Base-by-base conservation (phyloP, 1,140 invertebrate species). In the Orius insidiosus region DNA sequence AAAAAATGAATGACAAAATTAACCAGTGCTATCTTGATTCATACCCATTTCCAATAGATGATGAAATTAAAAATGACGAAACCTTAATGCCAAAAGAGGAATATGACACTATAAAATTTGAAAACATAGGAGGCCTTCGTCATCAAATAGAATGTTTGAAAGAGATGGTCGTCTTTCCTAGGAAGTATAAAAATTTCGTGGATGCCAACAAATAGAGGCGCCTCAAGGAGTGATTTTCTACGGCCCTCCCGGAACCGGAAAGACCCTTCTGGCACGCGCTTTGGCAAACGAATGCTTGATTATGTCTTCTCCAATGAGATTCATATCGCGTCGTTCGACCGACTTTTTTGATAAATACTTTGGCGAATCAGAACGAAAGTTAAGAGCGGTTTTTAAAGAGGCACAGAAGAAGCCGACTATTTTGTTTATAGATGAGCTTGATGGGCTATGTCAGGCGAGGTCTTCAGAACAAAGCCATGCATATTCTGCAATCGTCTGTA, bases 271-370 rank as follows among this genome's bases (percentile, higher is more conserved):
- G 46, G 88, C 90, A 0, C 65, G 86, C 57, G 88, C 88, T 37
- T 62, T 96, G 47, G 86, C 88, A 0, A 93, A 83, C 58, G 84
- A 86, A 56, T 85, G 80, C 56, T 76, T 73, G 56, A 11, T 33
- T 11, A 76, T 76, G 1, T 75, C 68, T 9, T 68, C 72, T 51
- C 85, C 85, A 62, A 85, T 94, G 7, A 75, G 87, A 1, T 94
- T 95, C 64, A 94, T 93, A 59, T 88, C 93, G 80, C 69, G 88
- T 13, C 94, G 94, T 68, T 89, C 89, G 24, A 88, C 88, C 1
- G 90, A 95, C 62, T 85, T 88, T 47, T 66, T 95, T 33, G 80
- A 86, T 53, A 90, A 92, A 60, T 85, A 89, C 75, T 83, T 90
- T 16, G 89, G 89, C 2, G 88, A 94, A 61, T 90, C 86, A 1